phyloP scores from a whole-genome alignment of 2,113 vertebrate genomes.

The Leucopsar rothschildi region DNA sequence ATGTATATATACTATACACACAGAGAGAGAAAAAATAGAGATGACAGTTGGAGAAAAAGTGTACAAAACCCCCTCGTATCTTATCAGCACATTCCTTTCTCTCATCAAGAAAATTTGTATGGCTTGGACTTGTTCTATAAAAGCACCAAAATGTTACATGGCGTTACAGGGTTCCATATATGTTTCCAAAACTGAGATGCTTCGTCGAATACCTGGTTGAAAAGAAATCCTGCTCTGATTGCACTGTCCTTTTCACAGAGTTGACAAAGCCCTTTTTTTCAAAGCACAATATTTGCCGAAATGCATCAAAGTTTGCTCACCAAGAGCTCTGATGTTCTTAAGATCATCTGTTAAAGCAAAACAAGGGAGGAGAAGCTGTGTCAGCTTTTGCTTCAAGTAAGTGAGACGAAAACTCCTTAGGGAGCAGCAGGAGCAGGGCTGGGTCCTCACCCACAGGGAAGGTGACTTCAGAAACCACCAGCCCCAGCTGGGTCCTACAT shows the following conservation, averaged over 20 bases:
- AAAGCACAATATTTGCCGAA: not conserved
- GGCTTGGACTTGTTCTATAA: not conserved
- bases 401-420: not conserved
- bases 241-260: not conserved
- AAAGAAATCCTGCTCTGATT: not conserved
- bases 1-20: not conserved
- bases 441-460: not conserved
- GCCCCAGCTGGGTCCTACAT: not conserved
- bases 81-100: not conserved
- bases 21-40: fast-evolving
- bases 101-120: not conserved
- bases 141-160: not conserved
- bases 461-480: fast-evolving
- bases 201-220: not conserved
- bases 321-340: not conserved
- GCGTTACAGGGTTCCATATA: not conserved
- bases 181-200: not conserved
- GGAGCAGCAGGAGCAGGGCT: not conserved
- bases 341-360: not conserved
- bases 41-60: not conserved
- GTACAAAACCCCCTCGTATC: not conserved
- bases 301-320: not conserved
- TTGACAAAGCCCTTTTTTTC: not conserved
- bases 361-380: not conserved
- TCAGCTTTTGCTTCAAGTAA: not conserved